These are phyloP conservation scores for Prunella strophiata DNA, from an alignment of 2,797 vertebrate species.

Conservation along the genomic window DNA sequence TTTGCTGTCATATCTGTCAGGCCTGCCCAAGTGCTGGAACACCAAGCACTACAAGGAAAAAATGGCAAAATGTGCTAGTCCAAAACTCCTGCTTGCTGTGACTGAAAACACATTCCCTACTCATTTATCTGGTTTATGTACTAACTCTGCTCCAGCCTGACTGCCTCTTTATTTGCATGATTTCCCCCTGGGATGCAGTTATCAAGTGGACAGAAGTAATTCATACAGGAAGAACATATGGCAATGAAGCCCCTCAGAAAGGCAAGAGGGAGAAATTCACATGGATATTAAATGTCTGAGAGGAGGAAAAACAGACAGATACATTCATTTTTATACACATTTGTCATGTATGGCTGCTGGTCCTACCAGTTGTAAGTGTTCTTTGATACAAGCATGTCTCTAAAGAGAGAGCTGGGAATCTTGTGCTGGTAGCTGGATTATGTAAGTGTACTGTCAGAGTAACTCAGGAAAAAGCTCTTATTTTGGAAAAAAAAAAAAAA, in stretches of 20 bases:
- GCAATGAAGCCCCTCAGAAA: neutral
- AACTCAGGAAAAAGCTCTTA: neutral
- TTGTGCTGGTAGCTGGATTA: neutral
- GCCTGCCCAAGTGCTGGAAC: neutral
- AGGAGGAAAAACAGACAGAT: neutral
- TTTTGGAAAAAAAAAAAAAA: neutral
- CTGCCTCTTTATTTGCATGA: neutral
- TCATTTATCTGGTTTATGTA: neutral
- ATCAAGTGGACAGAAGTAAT: neutral
- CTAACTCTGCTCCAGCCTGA: neutral
- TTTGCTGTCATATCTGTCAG: neutral
- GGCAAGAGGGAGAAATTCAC: neutral
- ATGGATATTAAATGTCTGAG: neutral
- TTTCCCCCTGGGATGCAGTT: neutral
- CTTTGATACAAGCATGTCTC: neutral
- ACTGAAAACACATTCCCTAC: neutral
- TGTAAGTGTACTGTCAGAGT: neutral
- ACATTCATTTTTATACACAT: neutral
- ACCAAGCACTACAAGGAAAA: neutral
- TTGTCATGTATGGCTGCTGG: neutral
- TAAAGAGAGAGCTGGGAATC: neutral
- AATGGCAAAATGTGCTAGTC: neutral
- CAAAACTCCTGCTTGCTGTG: neutral
- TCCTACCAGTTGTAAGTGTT: neutral
- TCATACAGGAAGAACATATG: neutral